phyloP scores from a whole-genome alignment of 2,888 invertebrate genomes.

The Platerodrilus igneus region DNA sequence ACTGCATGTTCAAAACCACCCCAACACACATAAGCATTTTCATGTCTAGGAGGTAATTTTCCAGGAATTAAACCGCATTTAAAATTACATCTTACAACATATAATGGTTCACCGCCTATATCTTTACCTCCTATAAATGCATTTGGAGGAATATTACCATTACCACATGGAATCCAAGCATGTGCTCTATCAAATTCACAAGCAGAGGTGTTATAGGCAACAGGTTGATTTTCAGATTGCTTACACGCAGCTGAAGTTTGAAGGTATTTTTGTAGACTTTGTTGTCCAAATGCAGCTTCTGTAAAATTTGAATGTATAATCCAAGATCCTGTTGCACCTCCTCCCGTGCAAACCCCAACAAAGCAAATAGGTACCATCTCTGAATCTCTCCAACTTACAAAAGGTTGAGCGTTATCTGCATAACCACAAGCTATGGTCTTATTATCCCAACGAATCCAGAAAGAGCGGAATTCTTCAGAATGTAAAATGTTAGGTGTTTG shows the following conservation, averaged over 20 bases:
- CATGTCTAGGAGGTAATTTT: slow-evolving; percentile 67
- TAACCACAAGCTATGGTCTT: slow-evolving; percentile 48
- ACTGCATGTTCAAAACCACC: slow-evolving; percentile 70
- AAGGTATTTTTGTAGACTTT: no score
- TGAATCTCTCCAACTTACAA: slow-evolving; percentile 68
- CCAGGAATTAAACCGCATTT: slow-evolving; percentile 73
- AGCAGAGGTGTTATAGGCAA: background rate
- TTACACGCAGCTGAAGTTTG: slow-evolving; percentile 1
- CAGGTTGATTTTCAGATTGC: background rate
- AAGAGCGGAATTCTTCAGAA: slow-evolving; percentile 71
- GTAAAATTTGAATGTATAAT: slow-evolving; percentile 55
- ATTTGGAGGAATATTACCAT: slow-evolving; percentile 66
- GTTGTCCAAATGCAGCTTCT: background rate
- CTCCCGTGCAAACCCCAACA: slow-evolving; percentile 80
- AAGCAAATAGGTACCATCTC: slow-evolving; percentile 66
- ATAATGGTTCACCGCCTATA: slow-evolving; percentile 59
- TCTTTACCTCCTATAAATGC: slow-evolving; percentile 64
- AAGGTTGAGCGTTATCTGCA: slow-evolving; percentile 64
- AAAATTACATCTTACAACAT: slow-evolving; percentile 66
- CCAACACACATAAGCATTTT: slow-evolving; percentile 64
- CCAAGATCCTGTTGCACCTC: slow-evolving; percentile 81
- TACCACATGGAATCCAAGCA: slow-evolving; percentile 64
- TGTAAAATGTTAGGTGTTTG: slow-evolving; percentile 73
- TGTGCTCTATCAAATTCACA: slow-evolving; percentile 5
- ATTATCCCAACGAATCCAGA: slow-evolving; percentile 78